Evolutionary conservation across 1,140 invertebrate species (phyloP).

Genomic region (Planococcus citri): DNA sequence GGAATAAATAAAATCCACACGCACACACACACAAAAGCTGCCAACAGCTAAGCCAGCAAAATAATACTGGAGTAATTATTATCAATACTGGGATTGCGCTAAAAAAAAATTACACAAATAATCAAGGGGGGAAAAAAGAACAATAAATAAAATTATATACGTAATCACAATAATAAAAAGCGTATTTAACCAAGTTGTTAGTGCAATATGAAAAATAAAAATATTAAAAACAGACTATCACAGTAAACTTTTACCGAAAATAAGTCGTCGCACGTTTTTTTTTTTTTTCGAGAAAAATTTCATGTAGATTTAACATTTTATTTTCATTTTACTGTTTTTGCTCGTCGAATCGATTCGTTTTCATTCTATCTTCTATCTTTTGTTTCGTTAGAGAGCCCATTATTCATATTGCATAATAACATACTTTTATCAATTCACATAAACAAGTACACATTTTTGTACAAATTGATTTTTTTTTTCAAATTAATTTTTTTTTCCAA

Average conservation of each 20-base stretch:
- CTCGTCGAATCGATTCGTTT: no score
- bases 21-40: conserved; percentile 1
- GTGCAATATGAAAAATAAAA: conserved; percentile 13
- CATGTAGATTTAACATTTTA: background rate
- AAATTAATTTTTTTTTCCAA: no score
- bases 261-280: background rate
- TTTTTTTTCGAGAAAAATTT: background rate
- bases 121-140: conserved; percentile 11
- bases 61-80: conserved; percentile 18
- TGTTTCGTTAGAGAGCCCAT: background rate
- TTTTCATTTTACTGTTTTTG: no score
- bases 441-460: background rate
- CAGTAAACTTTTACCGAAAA: conserved; percentile 11
- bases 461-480: no score
- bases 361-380: no score
- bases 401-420: background rate
- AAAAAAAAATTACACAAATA: conserved; percentile 8
- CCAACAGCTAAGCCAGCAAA: conserved; percentile 8
- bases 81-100: conserved; percentile 17
- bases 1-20: background rate
- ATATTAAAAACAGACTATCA: conserved; percentile 17
- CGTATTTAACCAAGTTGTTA: conserved; percentile 14
- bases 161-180: conserved; percentile 18
- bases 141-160: conserved; percentile 14
- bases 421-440: background rate